Evolutionary conservation across 2,797 vertebrate species (phyloP).

Genomic region (Gephyroberyx darwinii): DNA sequence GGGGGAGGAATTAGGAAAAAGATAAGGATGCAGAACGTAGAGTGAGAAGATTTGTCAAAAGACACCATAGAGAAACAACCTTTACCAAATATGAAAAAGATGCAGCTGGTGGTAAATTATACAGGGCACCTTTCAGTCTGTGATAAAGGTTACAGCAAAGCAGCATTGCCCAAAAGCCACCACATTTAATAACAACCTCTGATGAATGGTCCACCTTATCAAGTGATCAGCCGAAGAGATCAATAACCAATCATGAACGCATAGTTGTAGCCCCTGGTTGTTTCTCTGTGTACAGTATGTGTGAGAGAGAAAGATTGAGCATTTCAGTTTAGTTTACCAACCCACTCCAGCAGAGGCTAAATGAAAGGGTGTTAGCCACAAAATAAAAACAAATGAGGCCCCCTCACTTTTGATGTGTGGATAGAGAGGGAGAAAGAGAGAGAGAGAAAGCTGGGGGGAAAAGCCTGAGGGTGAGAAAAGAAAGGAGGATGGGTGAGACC

Average conservation of each 20-base stretch:
- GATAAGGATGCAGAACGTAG: not conserved
- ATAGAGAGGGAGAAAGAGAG: slow-evolving; percentile 35
- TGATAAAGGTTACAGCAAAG: too few relatives aligned
- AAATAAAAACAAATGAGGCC: slow-evolving; percentile 71
- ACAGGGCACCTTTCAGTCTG: too few relatives aligned
- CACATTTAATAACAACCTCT: too few relatives aligned
- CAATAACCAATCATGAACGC: too few relatives aligned
- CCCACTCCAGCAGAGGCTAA: slow-evolving; percentile 32
- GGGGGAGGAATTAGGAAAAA: too few relatives aligned
- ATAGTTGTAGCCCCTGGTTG: not conserved
- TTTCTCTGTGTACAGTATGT: slow-evolving; percentile 1
- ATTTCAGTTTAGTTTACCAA: slow-evolving; percentile 40
- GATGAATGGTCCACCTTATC: too few relatives aligned
- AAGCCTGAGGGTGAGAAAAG: slow-evolving; percentile 34
- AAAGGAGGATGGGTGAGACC: slow-evolving; percentile 30
- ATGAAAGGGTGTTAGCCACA: slow-evolving; percentile 57
- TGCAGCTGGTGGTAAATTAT: too few relatives aligned
- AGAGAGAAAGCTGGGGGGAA: slow-evolving; percentile 25
- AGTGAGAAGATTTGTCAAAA: too few relatives aligned
- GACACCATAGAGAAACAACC: too few relatives aligned
- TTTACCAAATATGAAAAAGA: too few relatives aligned
- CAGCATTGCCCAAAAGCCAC: too few relatives aligned
- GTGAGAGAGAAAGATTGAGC: slow-evolving; percentile 16
- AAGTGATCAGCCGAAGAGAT: too few relatives aligned
- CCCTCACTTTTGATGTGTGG: slow-evolving; percentile 46